phyloP scores from a whole-genome alignment of 2,797 vertebrate species.

The Notamacropus eugenii region DNA sequence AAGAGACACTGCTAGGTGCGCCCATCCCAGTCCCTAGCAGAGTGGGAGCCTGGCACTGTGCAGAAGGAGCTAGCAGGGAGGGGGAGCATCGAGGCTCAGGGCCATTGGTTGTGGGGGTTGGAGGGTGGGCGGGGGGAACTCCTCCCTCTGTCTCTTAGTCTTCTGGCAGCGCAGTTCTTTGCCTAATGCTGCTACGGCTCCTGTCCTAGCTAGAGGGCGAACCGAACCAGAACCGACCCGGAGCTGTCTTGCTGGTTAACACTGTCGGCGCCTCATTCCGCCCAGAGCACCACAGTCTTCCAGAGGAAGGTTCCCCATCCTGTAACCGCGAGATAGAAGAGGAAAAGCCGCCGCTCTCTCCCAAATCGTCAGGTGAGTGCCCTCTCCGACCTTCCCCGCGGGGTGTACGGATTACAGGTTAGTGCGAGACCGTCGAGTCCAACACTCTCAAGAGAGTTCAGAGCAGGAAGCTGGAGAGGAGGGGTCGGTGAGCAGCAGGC shows the following conservation, averaged over 20 bases:
- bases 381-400: background rate
- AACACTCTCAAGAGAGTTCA: background rate
- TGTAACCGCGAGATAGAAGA: background rate
- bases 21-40: background rate
- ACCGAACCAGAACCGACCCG: background rate
- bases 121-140: conserved; percentile 53
- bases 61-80: conserved; percentile 19
- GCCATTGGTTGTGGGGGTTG: conserved; percentile 59
- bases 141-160: background rate
- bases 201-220: background rate
- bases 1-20: background rate
- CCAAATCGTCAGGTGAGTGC: background rate
- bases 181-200: conserved; percentile 1
- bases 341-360: background rate
- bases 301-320: background rate
- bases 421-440: background rate
- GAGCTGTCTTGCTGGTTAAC: background rate
- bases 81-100: conserved; percentile 3
- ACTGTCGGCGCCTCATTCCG: background rate
- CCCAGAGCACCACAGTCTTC: background rate
- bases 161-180: background rate
- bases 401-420: background rate
- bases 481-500: background rate
- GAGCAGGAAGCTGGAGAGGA: background rate
- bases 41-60: background rate